These are phyloP conservation scores for Eulemur mongoz DNA, from an alignment of 2,797 vertebrate species.

Conservation along the genomic window DNA sequence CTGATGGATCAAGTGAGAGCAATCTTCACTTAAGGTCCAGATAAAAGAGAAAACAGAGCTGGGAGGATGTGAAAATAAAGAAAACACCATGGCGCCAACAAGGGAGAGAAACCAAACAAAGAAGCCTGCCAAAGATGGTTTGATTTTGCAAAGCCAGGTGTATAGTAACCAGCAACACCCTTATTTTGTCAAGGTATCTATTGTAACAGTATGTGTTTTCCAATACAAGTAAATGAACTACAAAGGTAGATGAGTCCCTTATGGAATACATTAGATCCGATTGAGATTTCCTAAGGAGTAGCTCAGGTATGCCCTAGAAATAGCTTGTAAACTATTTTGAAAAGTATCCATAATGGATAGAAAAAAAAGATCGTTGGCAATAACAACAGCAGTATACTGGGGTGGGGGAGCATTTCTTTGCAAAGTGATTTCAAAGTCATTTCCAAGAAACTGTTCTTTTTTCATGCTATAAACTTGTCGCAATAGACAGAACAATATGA, in stretches of 20 bases:
- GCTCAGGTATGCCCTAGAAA: background rate
- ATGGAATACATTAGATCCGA: background rate
- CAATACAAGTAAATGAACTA: background rate
- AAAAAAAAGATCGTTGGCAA: background rate
- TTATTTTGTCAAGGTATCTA: background rate
- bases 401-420: background rate
- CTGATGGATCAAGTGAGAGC: background rate
- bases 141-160: background rate
- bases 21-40: background rate
- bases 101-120: background rate
- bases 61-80: background rate
- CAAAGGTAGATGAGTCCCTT: background rate
- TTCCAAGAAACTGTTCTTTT: background rate
- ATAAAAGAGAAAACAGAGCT: background rate
- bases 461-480: background rate
- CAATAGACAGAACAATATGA: background rate
- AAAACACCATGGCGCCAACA: background rate
- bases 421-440: background rate
- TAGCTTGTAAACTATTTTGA: background rate
- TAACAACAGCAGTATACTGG: background rate
- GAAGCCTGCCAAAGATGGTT: background rate
- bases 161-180: rapidly evolving
- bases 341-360: background rate
- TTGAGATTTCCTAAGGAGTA: background rate
- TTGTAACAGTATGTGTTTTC: too few relatives aligned